These are phyloP conservation scores for Diaphora mendica DNA, from an alignment of 2,888 invertebrate genomes.

Conservation along the genomic window DNA sequence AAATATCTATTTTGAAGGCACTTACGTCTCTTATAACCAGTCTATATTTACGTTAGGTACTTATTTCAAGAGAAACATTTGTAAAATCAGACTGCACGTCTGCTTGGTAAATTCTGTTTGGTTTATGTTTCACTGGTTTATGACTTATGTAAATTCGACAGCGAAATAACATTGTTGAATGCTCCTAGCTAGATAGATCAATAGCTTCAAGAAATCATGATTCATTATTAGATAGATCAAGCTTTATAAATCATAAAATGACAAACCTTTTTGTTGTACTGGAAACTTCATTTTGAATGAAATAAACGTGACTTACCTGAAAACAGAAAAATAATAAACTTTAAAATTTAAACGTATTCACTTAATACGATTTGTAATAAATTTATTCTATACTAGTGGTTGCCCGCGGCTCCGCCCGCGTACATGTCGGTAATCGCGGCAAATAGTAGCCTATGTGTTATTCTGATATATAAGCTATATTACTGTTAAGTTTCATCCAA, in stretches of 20 bases:
- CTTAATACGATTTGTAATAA: too few relatives aligned
- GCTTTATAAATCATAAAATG: background rate
- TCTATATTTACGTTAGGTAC: background rate
- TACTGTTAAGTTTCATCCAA: too few relatives aligned
- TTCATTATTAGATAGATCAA: background rate
- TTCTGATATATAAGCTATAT: too few relatives aligned
- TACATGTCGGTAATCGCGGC: too few relatives aligned
- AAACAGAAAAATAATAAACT: background rate
- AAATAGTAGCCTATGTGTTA: too few relatives aligned
- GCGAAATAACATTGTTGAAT: slow-evolving; percentile 29
- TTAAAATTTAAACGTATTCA: background rate
- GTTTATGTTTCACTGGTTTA: slow-evolving; percentile 43
- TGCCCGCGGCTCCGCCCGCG: too few relatives aligned
- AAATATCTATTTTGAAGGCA: background rate
- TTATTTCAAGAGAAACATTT: slow-evolving; percentile 47
- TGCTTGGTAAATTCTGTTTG: slow-evolving; percentile 45
- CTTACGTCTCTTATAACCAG: background rate
- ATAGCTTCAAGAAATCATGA: background rate
- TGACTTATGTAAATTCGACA: slow-evolving; percentile 52
- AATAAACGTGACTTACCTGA: slow-evolving; percentile 18
- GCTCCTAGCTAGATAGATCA: slow-evolving; percentile 4
- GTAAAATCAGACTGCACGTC: slow-evolving; percentile 55
- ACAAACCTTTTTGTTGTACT: slow-evolving; percentile 10
- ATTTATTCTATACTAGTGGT: too few relatives aligned
- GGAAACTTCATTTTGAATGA: background rate